Base-by-base conservation (phyloP, 2,113 vertebrate species). In the Sigmodon hispidus region DNA sequence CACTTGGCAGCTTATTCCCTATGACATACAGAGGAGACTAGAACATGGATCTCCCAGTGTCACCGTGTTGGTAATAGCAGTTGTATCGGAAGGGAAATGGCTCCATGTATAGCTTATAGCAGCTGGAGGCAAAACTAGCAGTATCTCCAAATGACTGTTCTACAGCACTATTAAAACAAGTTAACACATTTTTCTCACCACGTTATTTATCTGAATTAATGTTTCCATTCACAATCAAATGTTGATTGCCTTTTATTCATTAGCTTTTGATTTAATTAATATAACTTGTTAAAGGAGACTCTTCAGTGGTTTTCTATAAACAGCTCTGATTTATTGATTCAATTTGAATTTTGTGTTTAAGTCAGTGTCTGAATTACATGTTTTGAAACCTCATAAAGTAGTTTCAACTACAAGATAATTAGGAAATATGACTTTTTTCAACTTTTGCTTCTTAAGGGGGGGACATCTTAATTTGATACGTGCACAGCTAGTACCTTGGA, bases 211-310 rank as follows among this genome's bases (percentile, higher is more conserved):
- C 93, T 98, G 96, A 84, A 57, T 97, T 97, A 96, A 97, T 67
- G 50, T 89, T 79, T 95, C 1, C 36, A 24, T 90, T 98, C 73
- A 83, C 75, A 98, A 89, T 98, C 97, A 98, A 72, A 83, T 29
- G 92, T 96, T 96, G 97, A 95, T 98, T 98, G 77, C 89, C 97
- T 98, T 90, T 52, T 96, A 92, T 96, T 98, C 67, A 98, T 98
- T 96, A 96, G 52, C 88, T 72, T 98, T 97, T 84, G 69, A 95
- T 97, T 91, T 97, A 97, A 96, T 98, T 98, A 98, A 97, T 98
- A 96, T 73, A 69, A 89, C 83, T 97, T 94, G n/a, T 94, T 97
- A 87, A 97, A 96, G 95, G 96, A 45, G 67, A 93, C 17, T 97
- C 65, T 70, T 96, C 89, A 95, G 0, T 97, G 90, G 94, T 98